Evolutionary conservation across 2,797 vertebrate species (phyloP).

Genomic region (Bovichtus diacanthus): DNA sequence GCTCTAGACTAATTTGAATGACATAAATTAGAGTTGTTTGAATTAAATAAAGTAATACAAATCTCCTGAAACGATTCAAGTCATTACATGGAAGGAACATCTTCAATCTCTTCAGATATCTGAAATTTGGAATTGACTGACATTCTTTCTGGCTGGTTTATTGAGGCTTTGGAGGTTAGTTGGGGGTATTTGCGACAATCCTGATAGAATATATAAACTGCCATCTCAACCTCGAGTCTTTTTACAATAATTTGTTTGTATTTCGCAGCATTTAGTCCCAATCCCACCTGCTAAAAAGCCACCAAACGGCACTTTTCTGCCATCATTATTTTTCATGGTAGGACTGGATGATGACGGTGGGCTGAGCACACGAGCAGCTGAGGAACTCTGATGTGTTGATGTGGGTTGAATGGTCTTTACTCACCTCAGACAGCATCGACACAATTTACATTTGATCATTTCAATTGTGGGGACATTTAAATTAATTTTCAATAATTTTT

Average conservation of each 20-base stretch:
- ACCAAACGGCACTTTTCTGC: not conserved
- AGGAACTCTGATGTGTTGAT: slow-evolving; percentile 9
- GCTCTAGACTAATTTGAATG: too few species aligned
- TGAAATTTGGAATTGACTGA: not conserved
- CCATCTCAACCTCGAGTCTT: slow-evolving; percentile 1
- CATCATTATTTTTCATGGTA: not conserved
- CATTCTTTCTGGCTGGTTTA: not conserved
- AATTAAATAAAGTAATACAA: not conserved
- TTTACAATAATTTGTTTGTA: not conserved
- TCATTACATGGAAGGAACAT: not conserved
- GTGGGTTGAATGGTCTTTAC: not conserved
- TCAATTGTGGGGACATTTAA: not conserved
- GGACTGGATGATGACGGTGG: not conserved
- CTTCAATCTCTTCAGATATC: not conserved
- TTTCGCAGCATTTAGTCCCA: not conserved
- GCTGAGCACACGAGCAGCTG: not conserved
- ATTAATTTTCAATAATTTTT: not conserved
- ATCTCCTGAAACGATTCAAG: not conserved
- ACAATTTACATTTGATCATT: not conserved
- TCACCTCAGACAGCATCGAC: not conserved
- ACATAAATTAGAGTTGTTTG: not conserved
- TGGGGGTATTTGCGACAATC: too few species aligned
- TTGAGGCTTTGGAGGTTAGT: not conserved
- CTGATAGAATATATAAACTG: too few species aligned
- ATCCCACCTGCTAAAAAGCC: not conserved